These are phyloP conservation scores for Poecilia velifera DNA, from an alignment of 2,797 vertebrate species.

Conservation along the genomic window DNA sequence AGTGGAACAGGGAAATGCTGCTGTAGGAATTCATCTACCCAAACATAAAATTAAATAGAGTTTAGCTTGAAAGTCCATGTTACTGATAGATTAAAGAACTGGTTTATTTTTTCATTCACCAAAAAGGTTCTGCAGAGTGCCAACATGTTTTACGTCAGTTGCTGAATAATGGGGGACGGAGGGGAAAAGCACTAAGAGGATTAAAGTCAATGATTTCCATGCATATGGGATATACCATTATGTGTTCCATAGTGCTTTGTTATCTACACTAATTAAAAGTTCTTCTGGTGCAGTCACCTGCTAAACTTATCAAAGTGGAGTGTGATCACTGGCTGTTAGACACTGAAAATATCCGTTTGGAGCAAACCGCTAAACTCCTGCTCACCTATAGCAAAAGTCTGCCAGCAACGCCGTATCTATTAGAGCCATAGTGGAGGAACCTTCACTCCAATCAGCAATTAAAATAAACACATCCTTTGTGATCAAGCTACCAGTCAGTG, in stretches of 20 bases:
- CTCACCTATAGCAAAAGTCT: neutral
- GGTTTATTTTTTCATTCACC: neutral
- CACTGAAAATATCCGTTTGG: neutral
- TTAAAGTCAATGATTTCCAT: neutral
- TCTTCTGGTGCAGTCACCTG: conserved; percentile 1
- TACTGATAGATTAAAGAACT: neutral
- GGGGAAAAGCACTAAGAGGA: neutral
- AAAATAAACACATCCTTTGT: conserved; percentile 4
- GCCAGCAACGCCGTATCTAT: neutral
- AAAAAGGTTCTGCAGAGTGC: conserved; percentile 1
- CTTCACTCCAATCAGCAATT: neutral
- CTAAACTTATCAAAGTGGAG: conserved; percentile 8
- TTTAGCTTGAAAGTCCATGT: conserved; percentile 8
- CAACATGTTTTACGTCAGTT: neutral
- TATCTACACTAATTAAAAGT: neutral
- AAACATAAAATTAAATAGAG: conserved; percentile 7
- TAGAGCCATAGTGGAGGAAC: too few species aligned
- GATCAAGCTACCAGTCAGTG: neutral
- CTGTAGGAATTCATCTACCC: neutral
- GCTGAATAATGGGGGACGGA: too few species aligned
- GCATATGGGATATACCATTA: conserved; percentile 5
- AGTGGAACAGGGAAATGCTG: conserved; percentile 13
- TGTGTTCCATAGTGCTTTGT: neutral
- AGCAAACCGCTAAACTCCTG: neutral
- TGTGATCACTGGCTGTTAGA: neutral